Conservation (phyloP, 2,888 invertebrate genomes). For the Catotricha subobsoleta region DNA sequence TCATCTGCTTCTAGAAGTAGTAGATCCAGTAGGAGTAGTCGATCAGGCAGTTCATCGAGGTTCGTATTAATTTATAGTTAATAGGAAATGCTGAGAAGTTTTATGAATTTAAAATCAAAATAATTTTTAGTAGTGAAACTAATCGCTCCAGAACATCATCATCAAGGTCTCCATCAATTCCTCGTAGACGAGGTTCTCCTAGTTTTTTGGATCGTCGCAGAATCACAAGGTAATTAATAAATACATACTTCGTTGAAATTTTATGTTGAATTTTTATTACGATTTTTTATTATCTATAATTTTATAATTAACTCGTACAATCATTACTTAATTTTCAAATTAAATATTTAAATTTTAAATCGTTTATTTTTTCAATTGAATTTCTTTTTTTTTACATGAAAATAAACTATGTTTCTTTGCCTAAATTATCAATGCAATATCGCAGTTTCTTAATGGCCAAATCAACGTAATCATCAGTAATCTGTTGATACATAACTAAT, state of each 20-base stretch:
- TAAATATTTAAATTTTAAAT: too few species aligned
- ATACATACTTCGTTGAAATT: too few species aligned
- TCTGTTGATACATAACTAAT: constrained; percentile 52
- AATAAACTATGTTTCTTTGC: too few species aligned
- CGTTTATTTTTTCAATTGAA: too few species aligned
- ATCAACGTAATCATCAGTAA: constrained; percentile 45
- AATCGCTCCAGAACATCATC: constrained; percentile 17
- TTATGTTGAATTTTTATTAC: too few species aligned
- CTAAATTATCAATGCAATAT: constrained; percentile 46
- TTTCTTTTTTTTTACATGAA: too few species aligned
- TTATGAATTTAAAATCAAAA: not conserved
- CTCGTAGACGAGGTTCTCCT: constrained; percentile 80
- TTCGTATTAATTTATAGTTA: constrained; percentile 10
- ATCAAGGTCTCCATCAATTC: constrained; percentile 75
- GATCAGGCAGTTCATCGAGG: constrained; percentile 25
- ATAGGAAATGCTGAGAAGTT: too few species aligned
- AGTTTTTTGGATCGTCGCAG: constrained; percentile 83
- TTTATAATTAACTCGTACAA: too few species aligned
- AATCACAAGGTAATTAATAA: constrained; percentile 94
- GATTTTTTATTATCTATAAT: too few species aligned
- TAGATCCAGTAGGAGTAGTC: constrained; percentile 22
- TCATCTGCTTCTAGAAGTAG: constrained; percentile 24
- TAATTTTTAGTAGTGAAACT: constrained; percentile 17
- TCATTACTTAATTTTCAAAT: too few species aligned
- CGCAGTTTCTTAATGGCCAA: constrained; percentile 51